phyloP scores from a whole-genome alignment of 2,888 invertebrate genomes.

The Piscicola geometra region DNA sequence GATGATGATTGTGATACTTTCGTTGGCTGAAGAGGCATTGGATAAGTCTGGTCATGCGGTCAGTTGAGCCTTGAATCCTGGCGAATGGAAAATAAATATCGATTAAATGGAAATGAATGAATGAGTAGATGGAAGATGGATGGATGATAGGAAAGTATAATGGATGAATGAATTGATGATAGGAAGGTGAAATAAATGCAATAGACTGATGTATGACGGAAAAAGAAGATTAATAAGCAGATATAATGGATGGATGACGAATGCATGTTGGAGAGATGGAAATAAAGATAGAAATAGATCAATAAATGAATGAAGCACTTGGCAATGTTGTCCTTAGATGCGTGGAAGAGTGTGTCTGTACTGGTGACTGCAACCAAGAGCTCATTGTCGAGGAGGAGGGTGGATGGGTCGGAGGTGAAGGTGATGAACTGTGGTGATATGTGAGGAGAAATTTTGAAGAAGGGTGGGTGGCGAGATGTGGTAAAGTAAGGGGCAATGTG shows the following conservation, averaged over 20 bases:
- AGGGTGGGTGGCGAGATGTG: not conserved
- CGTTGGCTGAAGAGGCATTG: constrained; percentile 72
- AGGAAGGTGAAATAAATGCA: not conserved
- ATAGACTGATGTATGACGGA: not conserved
- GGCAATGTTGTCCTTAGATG: constrained; percentile 73
- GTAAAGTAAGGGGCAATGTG: no score
- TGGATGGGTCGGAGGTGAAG: constrained; percentile 75
- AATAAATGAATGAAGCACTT: constrained; percentile 56
- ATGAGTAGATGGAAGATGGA: no score
- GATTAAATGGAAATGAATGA: not conserved
- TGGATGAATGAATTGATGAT: not conserved
- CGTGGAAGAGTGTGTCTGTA: constrained; percentile 75
- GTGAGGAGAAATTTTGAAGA: not conserved
- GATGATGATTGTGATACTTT: constrained; percentile 49
- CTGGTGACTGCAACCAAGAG: constrained; percentile 74
- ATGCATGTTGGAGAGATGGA: no score
- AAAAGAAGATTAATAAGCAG: not conserved
- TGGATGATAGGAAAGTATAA: not conserved
- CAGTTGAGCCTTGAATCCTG: constrained; percentile 55
- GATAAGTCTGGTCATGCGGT: constrained; percentile 72
- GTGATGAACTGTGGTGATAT: constrained; percentile 50
- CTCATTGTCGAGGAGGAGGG: constrained; percentile 69
- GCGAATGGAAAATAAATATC: constrained; percentile 23
- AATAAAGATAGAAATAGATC: not conserved
- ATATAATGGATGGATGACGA: no score